These are phyloP conservation scores for Meteorus colon DNA, from an alignment of 2,888 invertebrate species.

Conservation along the genomic window DNA sequence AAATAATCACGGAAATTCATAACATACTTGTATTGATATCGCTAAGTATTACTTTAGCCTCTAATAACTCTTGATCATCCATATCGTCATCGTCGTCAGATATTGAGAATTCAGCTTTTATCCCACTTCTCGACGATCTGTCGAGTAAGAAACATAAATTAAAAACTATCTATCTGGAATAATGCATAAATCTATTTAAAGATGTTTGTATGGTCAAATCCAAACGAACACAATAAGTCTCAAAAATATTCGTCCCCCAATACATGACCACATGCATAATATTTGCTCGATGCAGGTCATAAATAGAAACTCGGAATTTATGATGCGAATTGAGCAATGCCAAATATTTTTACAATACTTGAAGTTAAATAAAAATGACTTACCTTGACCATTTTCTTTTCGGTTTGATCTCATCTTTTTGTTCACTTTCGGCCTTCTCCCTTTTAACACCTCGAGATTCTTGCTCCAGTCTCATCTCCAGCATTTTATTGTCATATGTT, in stretches of 20 bases:
- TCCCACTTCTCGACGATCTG: constrained; percentile 67
- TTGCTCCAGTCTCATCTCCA: constrained; percentile 67
- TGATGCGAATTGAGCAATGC: constrained; percentile 67
- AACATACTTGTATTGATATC: constrained; percentile 68
- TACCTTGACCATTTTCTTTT: constrained; percentile 71
- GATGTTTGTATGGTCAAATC: constrained; percentile 62
- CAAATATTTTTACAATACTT: neutral
- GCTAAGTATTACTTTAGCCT: constrained; percentile 75
- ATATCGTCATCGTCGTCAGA: constrained; percentile 70
- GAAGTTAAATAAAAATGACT: constrained; percentile 6
- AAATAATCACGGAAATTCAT: constrained; percentile 6
- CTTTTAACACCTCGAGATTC: constrained; percentile 61
- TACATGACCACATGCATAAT: constrained; percentile 53
- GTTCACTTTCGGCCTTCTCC: constrained; percentile 63
- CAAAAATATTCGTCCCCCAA: constrained; percentile 51
- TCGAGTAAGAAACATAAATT: constrained; percentile 15
- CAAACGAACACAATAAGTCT: constrained; percentile 65
- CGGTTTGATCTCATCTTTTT: constrained; percentile 66
- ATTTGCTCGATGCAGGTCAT: constrained; percentile 69
- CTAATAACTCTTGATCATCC: constrained; percentile 74
- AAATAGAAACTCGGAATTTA: constrained; percentile 63
- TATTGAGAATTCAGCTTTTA: constrained; percentile 60
- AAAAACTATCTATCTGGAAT: neutral
- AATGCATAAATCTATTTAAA: constrained; percentile 30
- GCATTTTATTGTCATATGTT: constrained; percentile 68